Percentiles rank a stretch among this genome's conserved stretches.
Conservation (phyloP, 2,797 vertebrate species). For the Phyllotis vaccarum region DNA sequence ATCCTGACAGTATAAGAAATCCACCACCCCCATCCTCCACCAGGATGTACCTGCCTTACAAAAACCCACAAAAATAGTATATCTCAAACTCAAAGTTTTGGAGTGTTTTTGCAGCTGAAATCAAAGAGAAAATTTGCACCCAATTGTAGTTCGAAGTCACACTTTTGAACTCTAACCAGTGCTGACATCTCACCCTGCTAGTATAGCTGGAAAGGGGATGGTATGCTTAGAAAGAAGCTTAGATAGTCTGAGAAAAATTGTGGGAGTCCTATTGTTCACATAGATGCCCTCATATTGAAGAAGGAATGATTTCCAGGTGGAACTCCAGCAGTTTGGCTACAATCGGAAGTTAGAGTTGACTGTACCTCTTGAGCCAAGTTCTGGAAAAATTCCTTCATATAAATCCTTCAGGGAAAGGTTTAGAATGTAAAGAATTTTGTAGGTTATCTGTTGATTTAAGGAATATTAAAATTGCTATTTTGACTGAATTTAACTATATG, state of each 20-base stretch:
- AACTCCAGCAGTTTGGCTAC: background rate
- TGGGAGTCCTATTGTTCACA: background rate
- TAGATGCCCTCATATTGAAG: background rate
- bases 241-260: background rate
- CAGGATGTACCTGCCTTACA: conserved; percentile 28
- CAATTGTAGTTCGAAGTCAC: background rate
- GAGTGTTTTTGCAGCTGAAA: conserved; percentile 12
- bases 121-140: conserved; percentile 17
- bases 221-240: background rate
- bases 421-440: background rate
- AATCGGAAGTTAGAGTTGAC: background rate
- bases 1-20: background rate
- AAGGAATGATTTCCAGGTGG: background rate
- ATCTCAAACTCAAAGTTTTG: background rate
- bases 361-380: background rate
- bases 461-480: conserved; percentile 2
- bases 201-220: background rate
- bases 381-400: background rate
- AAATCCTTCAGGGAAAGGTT: background rate
- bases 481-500: background rate
- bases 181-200: background rate
- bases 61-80: conserved; percentile 23
- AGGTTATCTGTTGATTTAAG: conserved; percentile 10
- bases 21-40: background rate
- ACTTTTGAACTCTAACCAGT: background rate